Base-by-base conservation (phyloP, 2,113 vertebrate species). In the Alethe diademata region DNA sequence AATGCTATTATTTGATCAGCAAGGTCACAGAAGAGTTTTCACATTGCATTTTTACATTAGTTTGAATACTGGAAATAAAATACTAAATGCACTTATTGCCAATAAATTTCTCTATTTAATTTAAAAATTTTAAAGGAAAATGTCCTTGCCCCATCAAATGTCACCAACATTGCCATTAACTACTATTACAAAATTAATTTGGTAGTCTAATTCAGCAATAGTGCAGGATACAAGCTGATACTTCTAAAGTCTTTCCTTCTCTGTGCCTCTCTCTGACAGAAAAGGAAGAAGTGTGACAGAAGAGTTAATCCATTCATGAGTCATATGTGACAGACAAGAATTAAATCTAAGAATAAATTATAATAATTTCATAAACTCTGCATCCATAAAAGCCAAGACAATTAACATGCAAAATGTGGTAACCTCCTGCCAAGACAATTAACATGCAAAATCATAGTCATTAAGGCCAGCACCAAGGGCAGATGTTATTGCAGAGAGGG, bases 301-400 rank as follows among this genome's bases (percentile, higher is more conserved):
- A 78, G 43, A 95, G 57, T 86, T 96, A 96, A 94, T 90, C 78
- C 19, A 14, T 83, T 60, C 35, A 56, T 94, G 87, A 96, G 62
- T 96, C 91, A 94, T 90, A 91, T 62, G 74, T 94, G 93, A 78
- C 71, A 94, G 90, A 94, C 3, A 19, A 90, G 87, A 92, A 94
- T 66, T 85, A 91, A 94, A 92, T 38, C 66, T 69, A 93, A 91
- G 84, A 93, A 96, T 92, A 94, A 93, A 95, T 96, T 95, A 92
- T 67, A 95, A 95, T 95, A 87, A 94, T 95, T 95, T 64, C 58
- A 79, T 91, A 95, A 91, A 90, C 29, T 76, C 56, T 86, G 14
- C 67, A 79, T 76, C 29, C 47, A 90, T 82, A 90, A 95, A 95
- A 90, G 78, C 67, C 75, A 92, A 66, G 79, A 88, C 31, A 90